These are phyloP conservation scores for Eubasilissa regina DNA, from an alignment of 1,140 invertebrate species.

Conservation along the genomic window DNA sequence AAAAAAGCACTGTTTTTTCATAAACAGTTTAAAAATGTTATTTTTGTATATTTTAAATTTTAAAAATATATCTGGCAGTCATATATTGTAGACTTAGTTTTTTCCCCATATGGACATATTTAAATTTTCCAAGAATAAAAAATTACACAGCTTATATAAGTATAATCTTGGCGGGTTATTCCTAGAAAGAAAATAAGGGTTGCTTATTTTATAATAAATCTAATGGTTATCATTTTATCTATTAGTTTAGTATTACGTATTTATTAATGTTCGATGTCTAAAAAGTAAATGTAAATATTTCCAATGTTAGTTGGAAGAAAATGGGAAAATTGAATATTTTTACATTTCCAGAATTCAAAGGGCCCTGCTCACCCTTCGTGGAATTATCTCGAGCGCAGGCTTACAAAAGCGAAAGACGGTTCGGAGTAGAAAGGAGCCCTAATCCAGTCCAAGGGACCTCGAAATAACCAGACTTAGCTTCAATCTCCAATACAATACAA, in stretches of 20 bases:
- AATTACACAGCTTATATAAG: too few relatives aligned
- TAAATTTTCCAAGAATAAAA: too few relatives aligned
- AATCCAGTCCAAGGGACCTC: constrained; percentile 17
- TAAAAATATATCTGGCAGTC: too few relatives aligned
- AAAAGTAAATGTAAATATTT: constrained; percentile 20
- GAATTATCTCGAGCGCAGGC: constrained; percentile 33
- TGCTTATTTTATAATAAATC: too few relatives aligned
- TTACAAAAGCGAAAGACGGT: constrained; percentile 35
- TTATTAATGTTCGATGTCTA: constrained; percentile 1
- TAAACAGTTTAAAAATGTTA: too few relatives aligned
- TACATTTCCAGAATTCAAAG: constrained; percentile 35
- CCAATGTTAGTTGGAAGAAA: background rate
- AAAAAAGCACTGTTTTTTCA: too few relatives aligned
- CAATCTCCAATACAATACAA: constrained; percentile 44
- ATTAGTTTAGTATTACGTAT: background rate
- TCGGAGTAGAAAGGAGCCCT: constrained; percentile 34
- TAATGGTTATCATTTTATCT: too few relatives aligned
- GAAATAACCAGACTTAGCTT: constrained; percentile 37
- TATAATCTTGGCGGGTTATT: too few relatives aligned
- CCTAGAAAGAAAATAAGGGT: too few relatives aligned
- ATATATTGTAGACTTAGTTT: too few relatives aligned
- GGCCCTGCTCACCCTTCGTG: constrained; percentile 8
- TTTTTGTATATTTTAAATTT: too few relatives aligned
- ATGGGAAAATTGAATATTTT: constrained; percentile 18
- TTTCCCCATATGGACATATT: too few relatives aligned